Evolutionary conservation across 2,888 invertebrate species (phyloP), one percentile per base, ranked within the genome.

Genomic region (Rapana venosa): DNA sequence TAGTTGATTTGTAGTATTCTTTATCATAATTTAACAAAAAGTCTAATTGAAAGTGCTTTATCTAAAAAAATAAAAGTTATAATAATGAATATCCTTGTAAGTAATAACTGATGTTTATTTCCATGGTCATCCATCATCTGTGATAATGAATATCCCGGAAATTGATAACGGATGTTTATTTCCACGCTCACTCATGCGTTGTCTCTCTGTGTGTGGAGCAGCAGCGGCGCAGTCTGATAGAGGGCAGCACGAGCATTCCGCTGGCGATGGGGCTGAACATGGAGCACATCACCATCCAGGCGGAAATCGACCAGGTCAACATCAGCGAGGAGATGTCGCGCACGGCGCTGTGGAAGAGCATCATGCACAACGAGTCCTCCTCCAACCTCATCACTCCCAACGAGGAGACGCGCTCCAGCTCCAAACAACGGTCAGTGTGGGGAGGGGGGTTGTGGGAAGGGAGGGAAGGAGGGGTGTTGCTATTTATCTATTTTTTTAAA

Each of bases 281-380:
- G 89, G 97, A 98, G 79, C 94, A 95, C 88, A 94, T 96, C 91
- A 92, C 92, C 0, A 92, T 93, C 61, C 92, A 89, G 70, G 92
- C 93, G 15, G 91, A 93, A 32, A 92, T 93, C 17, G 93, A 94
- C 77, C 91, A 93, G 70, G 93, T 95, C 93, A 96, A 95, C 94
- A 96, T 99, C 95, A 98, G 98, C 13, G 98, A 99, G 96, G 99
- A 99, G 96, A 98, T 99, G 90, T 98, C 98, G 95, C 98, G 98
- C 96, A 98, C 98, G 58, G 98, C 98, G 66, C 98, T 99, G 95
- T 99, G 99, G 99, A 94, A 94, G 89, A 94, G 93, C 32, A 92
- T 95, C 56, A 93, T 94, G 87, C 93, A 94, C 56, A 94, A 92
- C 58, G 94, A 94, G 56, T 93, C 93, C 17, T 92, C 92, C 17